Percentiles rank a stretch among this genome's conserved stretches.
phyloP scores from a whole-genome alignment of 2,113 vertebrate genomes.

The Rhabdornis inornatus region DNA sequence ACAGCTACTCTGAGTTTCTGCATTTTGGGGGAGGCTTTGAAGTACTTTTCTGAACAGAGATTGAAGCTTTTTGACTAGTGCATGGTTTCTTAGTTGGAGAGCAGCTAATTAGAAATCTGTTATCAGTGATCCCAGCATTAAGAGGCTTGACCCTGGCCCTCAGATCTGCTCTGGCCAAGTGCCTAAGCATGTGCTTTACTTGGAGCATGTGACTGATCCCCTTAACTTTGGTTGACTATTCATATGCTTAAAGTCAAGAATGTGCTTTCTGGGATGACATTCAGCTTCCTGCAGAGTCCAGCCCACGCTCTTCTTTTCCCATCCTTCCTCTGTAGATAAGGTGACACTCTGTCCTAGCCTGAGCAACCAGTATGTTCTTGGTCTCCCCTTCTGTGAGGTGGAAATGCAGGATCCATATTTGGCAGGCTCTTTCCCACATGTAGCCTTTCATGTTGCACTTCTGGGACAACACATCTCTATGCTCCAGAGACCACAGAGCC shows the following conservation, averaged over 20 bases:
- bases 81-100: neutral
- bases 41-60: neutral
- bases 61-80: neutral
- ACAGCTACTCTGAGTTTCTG: neutral
- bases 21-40: neutral
- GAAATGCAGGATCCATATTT: neutral
- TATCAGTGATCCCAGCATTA: neutral
- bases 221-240: neutral
- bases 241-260: neutral
- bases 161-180: neutral
- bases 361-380: neutral
- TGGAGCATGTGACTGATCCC: neutral
- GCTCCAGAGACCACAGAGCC: neutral
- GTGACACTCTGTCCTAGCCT: neutral
- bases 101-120: conserved; percentile 3
- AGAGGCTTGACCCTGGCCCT: neutral
- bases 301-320: neutral
- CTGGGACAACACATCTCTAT: neutral
- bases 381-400: neutral
- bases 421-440: neutral
- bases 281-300: neutral
- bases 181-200: neutral
- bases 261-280: neutral
- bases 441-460: neutral
- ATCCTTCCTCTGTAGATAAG: neutral